Conservation (phyloP, 1,140 invertebrate species). For the Pantala flavescens region DNA sequence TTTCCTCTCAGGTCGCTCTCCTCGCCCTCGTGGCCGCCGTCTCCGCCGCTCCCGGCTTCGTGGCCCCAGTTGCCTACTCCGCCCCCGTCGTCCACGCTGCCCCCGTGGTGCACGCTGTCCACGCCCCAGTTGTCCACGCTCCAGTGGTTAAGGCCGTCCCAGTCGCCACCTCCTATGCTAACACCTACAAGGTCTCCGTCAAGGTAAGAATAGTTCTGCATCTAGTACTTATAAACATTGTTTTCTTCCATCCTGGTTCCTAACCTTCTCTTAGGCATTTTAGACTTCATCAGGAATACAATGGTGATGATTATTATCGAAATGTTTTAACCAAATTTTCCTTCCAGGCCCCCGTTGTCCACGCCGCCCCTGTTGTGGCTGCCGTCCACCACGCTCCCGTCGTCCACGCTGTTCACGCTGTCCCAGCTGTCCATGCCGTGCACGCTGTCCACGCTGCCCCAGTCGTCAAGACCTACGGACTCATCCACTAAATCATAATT, state of each 20-base stretch:
- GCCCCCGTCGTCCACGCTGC: background rate
- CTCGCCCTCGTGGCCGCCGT: constrained; percentile 13
- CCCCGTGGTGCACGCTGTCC: background rate
- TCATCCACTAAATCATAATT: background rate
- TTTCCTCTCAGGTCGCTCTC: constrained; percentile 11
- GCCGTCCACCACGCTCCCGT: background rate
- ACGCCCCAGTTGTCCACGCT: background rate
- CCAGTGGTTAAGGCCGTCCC: background rate
- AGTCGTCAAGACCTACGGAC: background rate
- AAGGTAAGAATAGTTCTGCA: background rate
- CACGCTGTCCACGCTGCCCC: constrained; percentile 12
- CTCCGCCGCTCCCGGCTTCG: background rate
- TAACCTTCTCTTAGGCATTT: too few species aligned
- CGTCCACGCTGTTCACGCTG: background rate
- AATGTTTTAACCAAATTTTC: background rate
- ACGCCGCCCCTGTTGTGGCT: background rate
- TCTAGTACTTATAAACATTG: background rate
- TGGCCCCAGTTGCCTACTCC: background rate
- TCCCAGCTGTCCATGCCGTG: background rate
- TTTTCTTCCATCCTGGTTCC: too few species aligned
- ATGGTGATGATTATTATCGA: too few species aligned
- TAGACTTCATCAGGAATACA: too few species aligned
- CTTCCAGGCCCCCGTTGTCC: background rate
- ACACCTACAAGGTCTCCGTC: constrained; percentile 15
- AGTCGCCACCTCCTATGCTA: constrained; percentile 11